Evolutionary conservation across 2,888 invertebrate genomes (phyloP).

Genomic region (Yponomeuta malinellus): DNA sequence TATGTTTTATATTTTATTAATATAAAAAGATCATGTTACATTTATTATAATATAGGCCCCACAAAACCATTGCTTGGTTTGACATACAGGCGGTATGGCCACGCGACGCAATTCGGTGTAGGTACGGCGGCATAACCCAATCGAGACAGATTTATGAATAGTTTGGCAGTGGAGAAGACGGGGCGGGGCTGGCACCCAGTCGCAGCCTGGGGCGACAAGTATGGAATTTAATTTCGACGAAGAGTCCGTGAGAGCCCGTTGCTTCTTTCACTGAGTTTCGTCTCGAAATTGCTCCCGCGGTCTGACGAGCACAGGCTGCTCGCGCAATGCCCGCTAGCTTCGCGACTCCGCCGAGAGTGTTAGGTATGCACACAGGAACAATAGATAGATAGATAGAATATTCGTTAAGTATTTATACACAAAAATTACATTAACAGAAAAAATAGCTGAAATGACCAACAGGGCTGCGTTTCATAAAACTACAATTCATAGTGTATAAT

Average conservation of each 20-base stretch:
- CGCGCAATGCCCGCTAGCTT: neutral
- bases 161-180: neutral
- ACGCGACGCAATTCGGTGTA: too few relatives aligned
- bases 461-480: neutral
- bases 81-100: too few relatives aligned
- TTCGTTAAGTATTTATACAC: too few relatives aligned
- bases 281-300: slow-evolving; percentile 3
- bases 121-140: neutral
- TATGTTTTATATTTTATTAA: too few relatives aligned
- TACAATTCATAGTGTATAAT: too few relatives aligned
- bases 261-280: slow-evolving; percentile 4
- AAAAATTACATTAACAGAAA: neutral
- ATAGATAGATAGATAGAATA: too few relatives aligned
- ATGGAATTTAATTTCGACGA: slow-evolving; percentile 49
- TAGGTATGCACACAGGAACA: neutral
- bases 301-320: neutral
- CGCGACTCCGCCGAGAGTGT: neutral
- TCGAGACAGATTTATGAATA: slow-evolving; percentile 16
- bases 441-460: neutral
- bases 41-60: too few relatives aligned
- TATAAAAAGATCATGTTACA: too few relatives aligned
- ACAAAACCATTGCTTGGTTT: too few relatives aligned
- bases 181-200: neutral
- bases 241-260: slow-evolving; percentile 13
- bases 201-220: slow-evolving; percentile 33